Evolutionary conservation across 92 coral and sea anemone species (phyloP), one percentile per base, ranked within the genome.

Genomic region (Zoanthus sansibaricus): DNA sequence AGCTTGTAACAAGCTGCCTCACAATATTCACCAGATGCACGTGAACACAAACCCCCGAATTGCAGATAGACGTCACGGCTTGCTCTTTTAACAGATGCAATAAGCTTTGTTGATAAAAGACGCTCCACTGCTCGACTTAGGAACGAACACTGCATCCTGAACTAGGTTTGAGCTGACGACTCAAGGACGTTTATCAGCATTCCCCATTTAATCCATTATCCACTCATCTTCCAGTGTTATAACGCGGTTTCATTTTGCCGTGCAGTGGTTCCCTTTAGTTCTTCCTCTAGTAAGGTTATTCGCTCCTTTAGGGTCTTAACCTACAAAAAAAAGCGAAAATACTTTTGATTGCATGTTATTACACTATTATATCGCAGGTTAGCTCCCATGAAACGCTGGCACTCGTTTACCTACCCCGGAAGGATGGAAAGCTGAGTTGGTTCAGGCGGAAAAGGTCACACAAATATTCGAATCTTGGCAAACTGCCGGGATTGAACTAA

Each of bases 221-320:
- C 75, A 62, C 62, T 80, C 47, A 56, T 75, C 75, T 62, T 11
- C 25, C 59, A 30, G 47, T 68, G 74, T 86, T 90, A 90, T 32
- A 94, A 83, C 16, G 98, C 98, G 11, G 98, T 94, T 79, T 94
- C 98, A 76, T 94, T 94, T 79, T 94, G 98, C 46, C 96, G 61
- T 2, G 92, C 90, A 7, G 90, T 59, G 18, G 86, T 78, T 7
- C 89, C 86, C 75, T 88, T 88, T 16, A 91, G 88, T 55, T 93
- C 94, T 31, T 94, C 96, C 66, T 94, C 98, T 1, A 94, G 92
- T 20, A 94, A 87, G 2, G 93, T 37, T 61, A 93, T 94, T 71
- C 95, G 91, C 71, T 94, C 98, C 47, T 94, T 94, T 79, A 94
- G 86, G 37, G 94, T 94, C 46, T 91, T 86, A 30, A 94, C 98